Evolutionary conservation across 2,797 vertebrate genomes (phyloP), one percentile per base, ranked within the genome.

Genomic region (Pseudochirops corinnae): DNA sequence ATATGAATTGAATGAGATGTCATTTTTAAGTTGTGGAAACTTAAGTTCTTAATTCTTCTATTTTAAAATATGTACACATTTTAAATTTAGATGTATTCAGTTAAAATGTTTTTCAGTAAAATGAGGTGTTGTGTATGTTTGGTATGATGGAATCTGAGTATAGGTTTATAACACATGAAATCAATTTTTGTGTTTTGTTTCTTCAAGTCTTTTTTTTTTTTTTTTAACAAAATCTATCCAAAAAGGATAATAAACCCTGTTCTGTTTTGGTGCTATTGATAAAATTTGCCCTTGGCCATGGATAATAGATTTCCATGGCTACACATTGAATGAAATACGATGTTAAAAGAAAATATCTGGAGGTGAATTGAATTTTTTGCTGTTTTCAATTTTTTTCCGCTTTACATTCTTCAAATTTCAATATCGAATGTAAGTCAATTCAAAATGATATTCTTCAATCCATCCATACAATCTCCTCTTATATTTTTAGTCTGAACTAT

Each of bases 321-420:
- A 33, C 31, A 62, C 53, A 50, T 33, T 93, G 0, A 91, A n/a
- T 52, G 33, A 56, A 90, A 60, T 18, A 31, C 9, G 87, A 90
- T 50, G 0, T 53, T 55, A 56, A 92, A 56, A n/a, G 56, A 94
- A 90, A 91, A 46, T 33, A 4, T 53, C 52, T 93, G 14, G 24
- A 74, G 46, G 18, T 5, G 24, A 67, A 93, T 56, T 87, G 39
- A 87, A 87, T 87, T 87, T 87, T 74, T 50, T 93, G 1, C 13
- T 10, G 46, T 90, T 90, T 14, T 74, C 67, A 93, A 31, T 93
- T 55, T 93, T 62, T 50, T 55, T 87, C 14, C 67, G 67, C 60
- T 94, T 94, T n/a, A n/a, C 3, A 52, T 87, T 55, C 39, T 92
- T 93, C 18, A 33, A 82, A 93, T 91, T 93, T 94, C 92, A 33